Percentiles rank a stretch among this genome's conserved stretches.
Evolutionary conservation across 2,797 vertebrate species (phyloP).

Genomic region (Argentina silus): DNA sequence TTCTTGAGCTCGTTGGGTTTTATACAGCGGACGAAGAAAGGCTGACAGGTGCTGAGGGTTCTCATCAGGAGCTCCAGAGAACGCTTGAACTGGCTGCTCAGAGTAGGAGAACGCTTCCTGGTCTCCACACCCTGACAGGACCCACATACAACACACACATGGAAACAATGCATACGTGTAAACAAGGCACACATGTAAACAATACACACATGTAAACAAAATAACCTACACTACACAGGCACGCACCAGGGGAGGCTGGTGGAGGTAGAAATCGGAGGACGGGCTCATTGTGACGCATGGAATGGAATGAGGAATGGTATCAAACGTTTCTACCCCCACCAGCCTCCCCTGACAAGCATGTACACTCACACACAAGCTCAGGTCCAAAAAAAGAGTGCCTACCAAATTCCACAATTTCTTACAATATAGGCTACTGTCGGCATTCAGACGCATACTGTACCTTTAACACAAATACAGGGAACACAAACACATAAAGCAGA

Average conservation of each 20-base stretch:
- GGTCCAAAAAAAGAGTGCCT: too few species aligned
- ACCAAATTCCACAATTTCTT: too few species aligned
- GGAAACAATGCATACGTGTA: slow-evolving; percentile 5
- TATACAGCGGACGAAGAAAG: slow-evolving; percentile 96
- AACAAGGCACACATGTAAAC: slow-evolving; percentile 10
- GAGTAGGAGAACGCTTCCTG: slow-evolving; percentile 94
- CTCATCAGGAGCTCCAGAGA: slow-evolving; percentile 97
- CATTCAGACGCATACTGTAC: neutral
- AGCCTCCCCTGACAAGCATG: too few species aligned
- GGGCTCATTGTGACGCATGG: too few species aligned
- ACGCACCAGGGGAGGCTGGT: too few species aligned
- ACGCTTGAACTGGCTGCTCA: slow-evolving; percentile 98
- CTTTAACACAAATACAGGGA: neutral
- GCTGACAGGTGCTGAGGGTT: slow-evolving; percentile 93
- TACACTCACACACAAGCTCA: too few species aligned
- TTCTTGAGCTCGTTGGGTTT: slow-evolving; percentile 98
- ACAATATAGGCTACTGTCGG: neutral
- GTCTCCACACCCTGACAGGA: slow-evolving; percentile 89
- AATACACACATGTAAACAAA: too few species aligned
- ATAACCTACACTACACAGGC: too few species aligned
- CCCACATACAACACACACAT: slow-evolving; percentile 37
- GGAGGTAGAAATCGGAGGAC: too few species aligned
- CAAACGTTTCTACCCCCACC: too few species aligned
- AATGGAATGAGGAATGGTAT: too few species aligned
- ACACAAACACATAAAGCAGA: slow-evolving; percentile 4